Percentiles rank a stretch among this genome's conserved stretches.
Evolutionary conservation across 2,888 invertebrate genomes (phyloP).

Genomic region (Peribatodes rhomboidaria): DNA sequence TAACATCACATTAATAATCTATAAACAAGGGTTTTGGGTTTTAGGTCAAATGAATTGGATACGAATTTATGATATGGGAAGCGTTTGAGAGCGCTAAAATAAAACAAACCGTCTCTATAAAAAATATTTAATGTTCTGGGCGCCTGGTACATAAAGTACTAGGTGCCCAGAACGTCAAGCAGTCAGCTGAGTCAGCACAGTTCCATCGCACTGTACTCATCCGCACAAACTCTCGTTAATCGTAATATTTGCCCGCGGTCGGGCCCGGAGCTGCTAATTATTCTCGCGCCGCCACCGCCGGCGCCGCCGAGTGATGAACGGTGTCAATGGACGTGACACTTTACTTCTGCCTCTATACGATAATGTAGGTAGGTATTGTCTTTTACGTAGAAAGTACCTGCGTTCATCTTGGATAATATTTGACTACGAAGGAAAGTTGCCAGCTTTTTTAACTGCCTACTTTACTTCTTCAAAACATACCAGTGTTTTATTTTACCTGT

Average conservation of each 20-base stretch:
- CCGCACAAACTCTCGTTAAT: conserved; percentile 13
- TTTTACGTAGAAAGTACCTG: too few species aligned
- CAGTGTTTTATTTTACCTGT: too few species aligned
- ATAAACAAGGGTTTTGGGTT: too few species aligned
- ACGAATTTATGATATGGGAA: too few species aligned
- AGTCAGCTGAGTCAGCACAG: neutral
- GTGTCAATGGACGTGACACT: conserved; percentile 28
- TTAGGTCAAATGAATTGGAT: too few species aligned
- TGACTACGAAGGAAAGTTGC: too few species aligned
- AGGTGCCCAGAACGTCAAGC: neutral
- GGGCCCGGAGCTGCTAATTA: conserved; percentile 32
- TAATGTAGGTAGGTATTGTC: conserved; percentile 2
- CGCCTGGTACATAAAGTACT: neutral
- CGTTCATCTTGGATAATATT: neutral
- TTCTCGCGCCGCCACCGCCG: conserved; percentile 16
- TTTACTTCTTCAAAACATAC: too few species aligned
- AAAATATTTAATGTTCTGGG: too few species aligned
- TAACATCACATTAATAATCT: too few species aligned
- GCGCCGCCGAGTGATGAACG: conserved; percentile 19
- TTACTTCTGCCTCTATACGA: conserved; percentile 4
- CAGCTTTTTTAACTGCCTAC: too few species aligned
- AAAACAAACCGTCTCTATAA: too few species aligned
- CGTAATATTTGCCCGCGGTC: conserved; percentile 25
- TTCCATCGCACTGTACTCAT: neutral
- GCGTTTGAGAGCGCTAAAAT: too few species aligned